phyloP scores from a whole-genome alignment of 2,888 invertebrate genomes.

The Plusia festucae region DNA sequence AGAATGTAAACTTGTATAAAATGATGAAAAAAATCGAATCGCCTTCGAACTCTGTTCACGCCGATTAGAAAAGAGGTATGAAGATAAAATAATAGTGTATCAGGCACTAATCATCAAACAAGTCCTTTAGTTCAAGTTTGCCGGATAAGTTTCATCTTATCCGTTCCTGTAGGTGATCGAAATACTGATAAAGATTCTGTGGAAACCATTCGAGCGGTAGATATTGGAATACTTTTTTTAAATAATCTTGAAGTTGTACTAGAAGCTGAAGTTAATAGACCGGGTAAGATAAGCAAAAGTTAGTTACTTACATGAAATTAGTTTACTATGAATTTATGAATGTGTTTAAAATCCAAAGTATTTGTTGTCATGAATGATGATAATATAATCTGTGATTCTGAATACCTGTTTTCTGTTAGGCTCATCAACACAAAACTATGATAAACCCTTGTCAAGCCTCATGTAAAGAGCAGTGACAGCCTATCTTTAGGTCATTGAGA shows the following conservation, averaged over 20 bases:
- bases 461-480: no score
- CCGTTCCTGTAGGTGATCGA: constrained; percentile 18
- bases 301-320: no score
- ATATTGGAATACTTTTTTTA: background rate
- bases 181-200: constrained; percentile 12
- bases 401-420: no score
- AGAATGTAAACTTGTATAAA: no score
- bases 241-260: background rate
- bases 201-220: background rate
- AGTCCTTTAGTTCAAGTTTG: constrained; percentile 12
- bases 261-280: background rate
- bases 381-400: no score
- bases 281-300: background rate
- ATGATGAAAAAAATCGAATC: no score
- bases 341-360: no score
- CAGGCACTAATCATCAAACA: constrained; percentile 19
- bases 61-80: constrained; percentile 9
- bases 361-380: no score
- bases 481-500: no score
- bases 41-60: constrained; percentile 18
- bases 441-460: no score
- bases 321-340: no score
- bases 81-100: constrained; percentile 35
- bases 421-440: no score
- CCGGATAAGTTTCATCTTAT: constrained; percentile 14